Percentiles rank a stretch among this genome's conserved stretches.
phyloP scores from a whole-genome alignment of 2,797 vertebrate genomes.

The Orestias chungarensis region DNA sequence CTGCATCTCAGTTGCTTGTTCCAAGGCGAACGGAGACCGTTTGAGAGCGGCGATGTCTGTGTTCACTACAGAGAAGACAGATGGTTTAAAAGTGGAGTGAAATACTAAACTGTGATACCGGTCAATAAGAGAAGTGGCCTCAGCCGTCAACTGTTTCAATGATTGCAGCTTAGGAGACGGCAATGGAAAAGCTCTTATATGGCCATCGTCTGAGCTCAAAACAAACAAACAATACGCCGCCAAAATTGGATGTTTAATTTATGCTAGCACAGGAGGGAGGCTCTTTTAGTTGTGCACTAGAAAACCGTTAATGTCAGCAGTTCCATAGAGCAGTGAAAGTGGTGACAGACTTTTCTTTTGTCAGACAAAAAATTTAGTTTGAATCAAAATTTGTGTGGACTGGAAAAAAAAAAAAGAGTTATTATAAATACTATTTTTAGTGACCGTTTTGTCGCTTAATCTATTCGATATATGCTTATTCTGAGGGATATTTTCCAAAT shows the following conservation, averaged over 20 bases:
- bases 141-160: background rate
- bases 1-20: background rate
- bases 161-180: background rate
- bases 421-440: too few relatives aligned
- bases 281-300: background rate
- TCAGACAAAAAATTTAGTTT: too few relatives aligned
- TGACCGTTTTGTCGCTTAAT: too few relatives aligned
- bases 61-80: background rate
- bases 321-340: too few relatives aligned
- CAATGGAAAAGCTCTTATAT: background rate
- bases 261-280: background rate
- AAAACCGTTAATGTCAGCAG: background rate
- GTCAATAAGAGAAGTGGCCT: constrained; percentile 4
- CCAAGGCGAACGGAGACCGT: background rate
- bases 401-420: too few relatives aligned
- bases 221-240: background rate
- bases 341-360: too few relatives aligned
- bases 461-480: too few relatives aligned
- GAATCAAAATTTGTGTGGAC: too few relatives aligned
- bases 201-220: background rate
- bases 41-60: background rate
- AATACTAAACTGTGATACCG: background rate
- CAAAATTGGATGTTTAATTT: background rate
- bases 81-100: background rate
- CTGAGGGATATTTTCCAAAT: too few relatives aligned